A percentile compares a stretch with the other conserved stretches of the same genome.
These are phyloP conservation scores for Dasypogon diadema DNA, from an alignment of 2,888 invertebrate species.

Conservation along the genomic window DNA sequence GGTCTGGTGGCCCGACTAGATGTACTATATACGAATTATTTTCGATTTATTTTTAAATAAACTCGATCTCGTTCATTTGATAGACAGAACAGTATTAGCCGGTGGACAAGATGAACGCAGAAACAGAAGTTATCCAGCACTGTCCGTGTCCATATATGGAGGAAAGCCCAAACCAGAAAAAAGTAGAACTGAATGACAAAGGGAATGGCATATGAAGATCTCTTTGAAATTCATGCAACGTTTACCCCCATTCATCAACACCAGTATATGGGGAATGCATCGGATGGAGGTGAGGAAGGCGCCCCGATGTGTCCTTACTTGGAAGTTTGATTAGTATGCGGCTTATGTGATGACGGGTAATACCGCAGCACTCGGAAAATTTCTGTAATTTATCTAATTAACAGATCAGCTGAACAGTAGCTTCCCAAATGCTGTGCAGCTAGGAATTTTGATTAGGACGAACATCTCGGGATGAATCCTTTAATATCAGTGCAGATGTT, in stretches of 20 bases:
- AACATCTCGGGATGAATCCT: background rate
- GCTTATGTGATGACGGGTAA: slow-evolving; percentile 44
- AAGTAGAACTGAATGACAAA: slow-evolving; percentile 18
- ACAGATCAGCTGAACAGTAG: slow-evolving; percentile 54
- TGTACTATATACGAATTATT: too few relatives aligned
- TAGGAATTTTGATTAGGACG: slow-evolving; percentile 55
- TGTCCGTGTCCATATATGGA: slow-evolving; percentile 46
- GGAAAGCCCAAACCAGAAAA: background rate
- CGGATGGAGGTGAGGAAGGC: slow-evolving; percentile 14
- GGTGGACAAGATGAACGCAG: slow-evolving; percentile 43
- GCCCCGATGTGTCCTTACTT: slow-evolving; percentile 44
- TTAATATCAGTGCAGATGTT: slow-evolving; percentile 11
- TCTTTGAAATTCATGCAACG: slow-evolving; percentile 54
- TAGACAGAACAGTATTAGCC: slow-evolving; percentile 37
- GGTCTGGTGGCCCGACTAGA: background rate
- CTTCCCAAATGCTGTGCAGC: slow-evolving; percentile 19
- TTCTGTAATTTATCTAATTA: slow-evolving; percentile 57
- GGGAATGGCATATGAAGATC: slow-evolving; percentile 5
- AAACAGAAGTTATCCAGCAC: slow-evolving; percentile 24
- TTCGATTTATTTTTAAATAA: background rate
- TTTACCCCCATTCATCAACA: slow-evolving; percentile 56
- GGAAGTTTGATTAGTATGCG: slow-evolving; percentile 54
- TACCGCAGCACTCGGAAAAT: slow-evolving; percentile 54
- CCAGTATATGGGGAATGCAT: slow-evolving; percentile 44
- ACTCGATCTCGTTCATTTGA: slow-evolving; percentile 13